Percentiles rank a stretch among this genome's conserved stretches.
These are phyloP conservation scores for Sebastiscus tertius DNA, from an alignment of 2,797 vertebrate species.

Conservation along the genomic window DNA sequence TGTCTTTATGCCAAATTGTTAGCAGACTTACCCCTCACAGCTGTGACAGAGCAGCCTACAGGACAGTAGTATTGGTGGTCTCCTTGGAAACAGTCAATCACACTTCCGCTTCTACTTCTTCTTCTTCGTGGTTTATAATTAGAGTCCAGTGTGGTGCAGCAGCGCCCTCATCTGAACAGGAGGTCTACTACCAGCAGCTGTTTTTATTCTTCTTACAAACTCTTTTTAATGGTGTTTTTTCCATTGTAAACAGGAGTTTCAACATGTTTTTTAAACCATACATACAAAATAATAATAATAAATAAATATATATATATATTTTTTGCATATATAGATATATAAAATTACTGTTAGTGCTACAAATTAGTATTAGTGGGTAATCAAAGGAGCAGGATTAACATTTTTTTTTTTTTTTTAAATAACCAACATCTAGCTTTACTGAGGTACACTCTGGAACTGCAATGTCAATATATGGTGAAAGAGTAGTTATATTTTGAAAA, in stretches of 20 bases:
- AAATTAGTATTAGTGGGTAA: not conserved
- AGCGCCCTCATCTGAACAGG: conserved; percentile 23
- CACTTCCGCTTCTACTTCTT: conserved; percentile 37
- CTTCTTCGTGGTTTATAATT: not conserved
- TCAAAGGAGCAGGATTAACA: not conserved
- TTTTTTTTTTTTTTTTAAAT: not conserved
- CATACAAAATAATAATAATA: not conserved
- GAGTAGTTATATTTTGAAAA: not conserved
- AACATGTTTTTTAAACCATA: not conserved
- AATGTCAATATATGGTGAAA: not conserved
- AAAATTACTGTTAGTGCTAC: not conserved
- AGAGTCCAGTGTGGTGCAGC: rapidly evolving
- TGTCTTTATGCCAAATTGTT: not conserved
- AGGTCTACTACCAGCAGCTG: not conserved
- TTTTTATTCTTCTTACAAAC: not conserved
- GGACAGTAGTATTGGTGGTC: conserved; percentile 45
- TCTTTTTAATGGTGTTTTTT: too few species aligned
- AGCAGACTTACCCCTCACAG: conserved; percentile 48
- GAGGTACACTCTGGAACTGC: too few species aligned
- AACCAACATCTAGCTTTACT: too few species aligned
- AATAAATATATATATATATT: too few species aligned
- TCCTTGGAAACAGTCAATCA: conserved; percentile 72
- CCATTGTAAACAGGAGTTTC: not conserved
- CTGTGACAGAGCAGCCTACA: conserved; percentile 20
- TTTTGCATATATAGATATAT: too few species aligned